Evolutionary conservation across 92 coral and sea anemone genomes (phyloP).

Genomic region (Zoanthus gigantus): DNA sequence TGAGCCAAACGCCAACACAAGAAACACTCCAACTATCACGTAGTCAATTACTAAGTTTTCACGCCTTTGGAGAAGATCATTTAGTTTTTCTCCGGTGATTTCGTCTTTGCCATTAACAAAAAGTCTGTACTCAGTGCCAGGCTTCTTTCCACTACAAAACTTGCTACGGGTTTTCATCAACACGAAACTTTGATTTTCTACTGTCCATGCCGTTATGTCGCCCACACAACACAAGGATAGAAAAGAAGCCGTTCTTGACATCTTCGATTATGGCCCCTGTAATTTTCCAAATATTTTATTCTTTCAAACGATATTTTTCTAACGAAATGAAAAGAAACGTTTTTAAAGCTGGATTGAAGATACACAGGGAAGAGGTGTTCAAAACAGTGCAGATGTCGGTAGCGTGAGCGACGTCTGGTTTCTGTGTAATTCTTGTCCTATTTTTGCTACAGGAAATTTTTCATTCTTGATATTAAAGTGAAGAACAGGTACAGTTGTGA

Average conservation of each 20-base stretch:
- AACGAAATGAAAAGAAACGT: no score
- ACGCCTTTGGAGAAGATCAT: neutral
- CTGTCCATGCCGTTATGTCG: neutral
- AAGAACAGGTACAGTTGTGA: neutral
- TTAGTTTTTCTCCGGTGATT: neutral
- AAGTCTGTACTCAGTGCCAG: neutral
- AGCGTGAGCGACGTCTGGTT: neutral
- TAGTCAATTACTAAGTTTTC: neutral
- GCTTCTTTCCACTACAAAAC: neutral
- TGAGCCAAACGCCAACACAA: neutral
- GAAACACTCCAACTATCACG: neutral
- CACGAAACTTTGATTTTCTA: neutral
- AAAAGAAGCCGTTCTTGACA: neutral
- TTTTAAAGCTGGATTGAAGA: no score
- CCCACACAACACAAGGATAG: neutral
- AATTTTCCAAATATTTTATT: neutral
- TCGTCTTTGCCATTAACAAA: constrained; percentile 2
- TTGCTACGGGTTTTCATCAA: neutral
- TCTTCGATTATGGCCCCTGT: neutral
- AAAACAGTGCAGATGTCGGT: no score
- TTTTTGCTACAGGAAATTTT: neutral
- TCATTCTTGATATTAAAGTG: neutral
- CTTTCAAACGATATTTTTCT: neutral
- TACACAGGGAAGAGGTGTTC: no score
- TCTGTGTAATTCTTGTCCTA: neutral